Evolutionary conservation across 2,113 vertebrate genomes (phyloP).

Genomic region (Mirounga angustirostris): DNA sequence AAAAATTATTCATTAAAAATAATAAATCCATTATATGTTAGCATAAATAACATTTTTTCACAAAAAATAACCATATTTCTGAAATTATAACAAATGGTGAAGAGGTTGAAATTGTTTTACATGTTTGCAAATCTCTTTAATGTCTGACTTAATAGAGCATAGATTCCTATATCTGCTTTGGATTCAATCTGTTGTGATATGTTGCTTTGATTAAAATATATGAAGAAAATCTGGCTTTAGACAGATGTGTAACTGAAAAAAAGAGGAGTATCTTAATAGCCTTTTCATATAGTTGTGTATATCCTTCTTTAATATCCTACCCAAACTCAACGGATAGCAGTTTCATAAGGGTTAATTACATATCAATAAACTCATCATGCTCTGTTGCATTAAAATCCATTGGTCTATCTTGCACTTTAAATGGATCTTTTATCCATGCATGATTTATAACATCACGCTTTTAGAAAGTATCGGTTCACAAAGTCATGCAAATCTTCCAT

Average conservation of each 20-base stretch:
- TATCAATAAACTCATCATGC: neutral
- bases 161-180: neutral
- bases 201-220: neutral
- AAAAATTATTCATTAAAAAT: neutral
- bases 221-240: neutral
- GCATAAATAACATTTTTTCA: neutral
- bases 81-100: neutral
- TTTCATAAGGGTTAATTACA: neutral
- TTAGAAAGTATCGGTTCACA: constrained; percentile 32
- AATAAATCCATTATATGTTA: neutral
- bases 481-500: constrained; percentile 16
- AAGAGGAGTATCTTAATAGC: neutral
- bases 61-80: neutral
- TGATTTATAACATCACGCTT: constrained; percentile 23
- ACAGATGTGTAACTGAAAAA: neutral
- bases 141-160: neutral
- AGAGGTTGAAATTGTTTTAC: neutral
- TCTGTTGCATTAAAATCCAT: neutral
- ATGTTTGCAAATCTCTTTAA: neutral
- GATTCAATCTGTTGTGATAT: neutral
- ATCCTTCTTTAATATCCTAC: neutral
- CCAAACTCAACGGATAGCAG: neutral
- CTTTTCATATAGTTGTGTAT: neutral
- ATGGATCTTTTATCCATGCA: neutral
- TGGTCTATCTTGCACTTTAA: neutral